Evolutionary conservation across 2,113 vertebrate species (phyloP).

Genomic region (Aspidoscelis tigris): DNA sequence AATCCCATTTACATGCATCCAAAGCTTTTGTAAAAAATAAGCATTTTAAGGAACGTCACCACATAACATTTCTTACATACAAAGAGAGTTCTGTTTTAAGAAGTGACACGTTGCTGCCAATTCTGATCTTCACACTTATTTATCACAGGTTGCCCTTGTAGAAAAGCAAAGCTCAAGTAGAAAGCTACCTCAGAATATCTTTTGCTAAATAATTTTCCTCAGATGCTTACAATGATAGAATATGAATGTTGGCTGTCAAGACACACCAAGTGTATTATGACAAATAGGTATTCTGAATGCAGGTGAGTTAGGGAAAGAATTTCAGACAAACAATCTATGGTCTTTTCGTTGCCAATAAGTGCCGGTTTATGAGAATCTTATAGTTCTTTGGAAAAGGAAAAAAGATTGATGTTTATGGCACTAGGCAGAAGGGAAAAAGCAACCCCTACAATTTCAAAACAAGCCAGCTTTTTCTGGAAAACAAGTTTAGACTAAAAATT

Average conservation of each 20-base stretch:
- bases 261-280: background rate
- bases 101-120: conserved; percentile 2
- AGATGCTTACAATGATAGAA: conserved; percentile 29
- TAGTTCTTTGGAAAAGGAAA: conserved; percentile 4
- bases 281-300: conserved; percentile 18
- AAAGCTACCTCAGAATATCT: background rate
- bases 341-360: conserved; percentile 25
- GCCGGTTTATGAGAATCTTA: background rate
- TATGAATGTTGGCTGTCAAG: conserved; percentile 25
- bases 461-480: background rate
- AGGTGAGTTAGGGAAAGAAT: background rate
- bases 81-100: rapidly evolving
- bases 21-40: no score
- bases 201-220: conserved; percentile 4
- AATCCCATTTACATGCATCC: background rate
- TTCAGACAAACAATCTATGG: background rate
- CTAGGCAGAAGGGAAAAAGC: background rate
- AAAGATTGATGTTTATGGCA: background rate
- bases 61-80: background rate
- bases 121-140: conserved; percentile 41
- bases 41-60: background rate
- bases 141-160: conserved; percentile 19
- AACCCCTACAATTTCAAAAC: background rate
- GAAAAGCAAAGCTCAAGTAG: background rate
- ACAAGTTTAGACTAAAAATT: background rate